Base-by-base conservation (phyloP, 2,797 vertebrate genomes). In the Gadopsis bispinosus region DNA sequence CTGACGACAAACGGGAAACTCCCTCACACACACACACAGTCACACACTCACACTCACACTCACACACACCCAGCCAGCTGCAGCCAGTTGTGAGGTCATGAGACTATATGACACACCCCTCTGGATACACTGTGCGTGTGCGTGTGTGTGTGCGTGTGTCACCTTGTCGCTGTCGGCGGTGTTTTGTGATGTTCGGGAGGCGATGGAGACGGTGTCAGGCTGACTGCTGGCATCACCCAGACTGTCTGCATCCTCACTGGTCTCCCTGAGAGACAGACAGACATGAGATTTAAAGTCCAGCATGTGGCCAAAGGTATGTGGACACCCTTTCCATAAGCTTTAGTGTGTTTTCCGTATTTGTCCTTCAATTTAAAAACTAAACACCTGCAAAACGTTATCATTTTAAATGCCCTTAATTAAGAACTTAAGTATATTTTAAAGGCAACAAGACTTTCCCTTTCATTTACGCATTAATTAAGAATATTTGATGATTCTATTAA, bases 81-180 rank as follows among this genome's bases (percentile, higher is more conserved):
- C 86, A 81, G 87, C 88, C 72, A 74, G 79, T 3, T 80, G 41
- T 93, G 92, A 93, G 73, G 81, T 93, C 88, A 93, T 89, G 35
- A 20, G 35, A 37, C 31, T 56, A 31, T 9, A 3, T 0, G 71
- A 79, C 87, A 91, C 89, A 81, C 87, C 87, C 86, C 81, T 81
- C 55, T 61, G 48, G 9, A 26, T 11, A 50, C 51, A 53, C 59
- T 35, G 58, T n/a, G n/a, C 26, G 29, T 59, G 73, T 68, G 35
- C 69, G 58, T 82, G 51, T 60, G 50, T 66, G 55, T 72, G 63
- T 43, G 59, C 68, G 80, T 60, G 65, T 33, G 65, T 61, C 95
- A 99, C 98, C 97, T 99, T 99, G 94, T 99, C 98, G 43, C 98
- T 99, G 93, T 99, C 98, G 67, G 98, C 97, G 0, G 98, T 99